phyloP scores from a whole-genome alignment of 2,797 vertebrate species.

The Acomys russatus region DNA sequence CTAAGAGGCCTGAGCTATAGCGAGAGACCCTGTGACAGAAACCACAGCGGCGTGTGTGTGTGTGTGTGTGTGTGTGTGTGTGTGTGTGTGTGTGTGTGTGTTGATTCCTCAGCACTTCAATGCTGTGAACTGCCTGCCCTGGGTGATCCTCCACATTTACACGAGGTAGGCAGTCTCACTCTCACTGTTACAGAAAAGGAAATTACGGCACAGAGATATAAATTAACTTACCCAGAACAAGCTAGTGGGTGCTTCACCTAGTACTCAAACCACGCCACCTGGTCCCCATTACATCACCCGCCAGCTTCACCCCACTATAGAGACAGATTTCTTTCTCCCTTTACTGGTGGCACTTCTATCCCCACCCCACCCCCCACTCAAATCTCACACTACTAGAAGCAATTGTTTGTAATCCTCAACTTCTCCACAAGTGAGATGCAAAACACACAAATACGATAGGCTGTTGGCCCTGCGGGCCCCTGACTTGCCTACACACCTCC shows the following conservation, averaged over 20 bases:
- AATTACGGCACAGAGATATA: constrained; percentile 21
- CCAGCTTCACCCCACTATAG: background rate
- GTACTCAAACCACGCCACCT: background rate
- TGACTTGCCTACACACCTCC: background rate
- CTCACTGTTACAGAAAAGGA: background rate
- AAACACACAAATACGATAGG: background rate
- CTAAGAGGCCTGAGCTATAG: background rate
- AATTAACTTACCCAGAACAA: background rate
- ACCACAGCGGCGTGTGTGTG: no score
- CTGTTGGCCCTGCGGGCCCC: background rate
- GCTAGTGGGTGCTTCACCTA: background rate
- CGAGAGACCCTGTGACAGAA: background rate
- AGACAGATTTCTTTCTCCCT: background rate
- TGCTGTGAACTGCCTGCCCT: background rate
- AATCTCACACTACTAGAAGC: constrained; percentile 6
- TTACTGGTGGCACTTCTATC: background rate
- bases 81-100: no score
- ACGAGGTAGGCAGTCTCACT: background rate
- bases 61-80: no score
- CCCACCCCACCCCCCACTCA: background rate
- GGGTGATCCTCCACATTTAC: background rate
- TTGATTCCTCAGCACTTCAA: background rate
- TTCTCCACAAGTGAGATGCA: constrained; percentile 18
- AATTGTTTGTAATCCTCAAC: background rate
- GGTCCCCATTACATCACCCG: background rate